Evolutionary conservation across 2,888 invertebrate genomes (phyloP).

Genomic region (Sussaba pulchella): DNA sequence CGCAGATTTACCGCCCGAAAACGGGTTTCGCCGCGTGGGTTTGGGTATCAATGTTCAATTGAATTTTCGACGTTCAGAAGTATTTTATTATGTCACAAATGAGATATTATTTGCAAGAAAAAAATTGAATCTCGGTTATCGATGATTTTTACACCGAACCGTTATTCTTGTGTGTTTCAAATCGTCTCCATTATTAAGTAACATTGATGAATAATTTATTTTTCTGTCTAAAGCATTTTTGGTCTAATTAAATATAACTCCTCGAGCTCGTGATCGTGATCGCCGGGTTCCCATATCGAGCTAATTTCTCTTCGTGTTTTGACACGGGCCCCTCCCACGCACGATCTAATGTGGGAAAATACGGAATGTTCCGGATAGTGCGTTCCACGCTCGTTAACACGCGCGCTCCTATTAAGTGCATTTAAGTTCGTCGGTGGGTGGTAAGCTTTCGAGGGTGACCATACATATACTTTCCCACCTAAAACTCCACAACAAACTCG

Average conservation of each 20-base stretch:
- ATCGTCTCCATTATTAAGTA: too few relatives aligned
- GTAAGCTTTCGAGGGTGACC: background rate
- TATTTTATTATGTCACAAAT: background rate
- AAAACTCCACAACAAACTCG: background rate
- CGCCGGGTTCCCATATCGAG: slow-evolving; percentile 49
- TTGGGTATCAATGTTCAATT: too few relatives aligned
- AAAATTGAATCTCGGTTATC: too few relatives aligned
- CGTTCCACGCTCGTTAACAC: slow-evolving; percentile 43
- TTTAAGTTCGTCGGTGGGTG: slow-evolving; percentile 79
- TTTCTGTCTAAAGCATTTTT: background rate
- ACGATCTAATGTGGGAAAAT: slow-evolving; percentile 48
- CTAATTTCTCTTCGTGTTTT: slow-evolving; percentile 75
- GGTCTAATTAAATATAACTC: slow-evolving; percentile 20
- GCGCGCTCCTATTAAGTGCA: slow-evolving; percentile 78
- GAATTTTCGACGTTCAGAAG: too few relatives aligned
- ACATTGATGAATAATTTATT: background rate
- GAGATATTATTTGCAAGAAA: too few relatives aligned
- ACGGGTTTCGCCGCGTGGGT: too few relatives aligned
- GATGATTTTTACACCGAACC: too few relatives aligned
- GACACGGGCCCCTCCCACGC: slow-evolving; percentile 80
- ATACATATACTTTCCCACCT: slow-evolving; percentile 15
- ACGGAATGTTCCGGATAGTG: slow-evolving; percentile 72
- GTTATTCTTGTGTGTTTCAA: too few relatives aligned
- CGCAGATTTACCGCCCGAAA: too few relatives aligned
- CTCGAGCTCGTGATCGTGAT: slow-evolving; percentile 27